Conservation (phyloP, 2,888 invertebrate genomes). For the Amphiduros pacificus region DNA sequence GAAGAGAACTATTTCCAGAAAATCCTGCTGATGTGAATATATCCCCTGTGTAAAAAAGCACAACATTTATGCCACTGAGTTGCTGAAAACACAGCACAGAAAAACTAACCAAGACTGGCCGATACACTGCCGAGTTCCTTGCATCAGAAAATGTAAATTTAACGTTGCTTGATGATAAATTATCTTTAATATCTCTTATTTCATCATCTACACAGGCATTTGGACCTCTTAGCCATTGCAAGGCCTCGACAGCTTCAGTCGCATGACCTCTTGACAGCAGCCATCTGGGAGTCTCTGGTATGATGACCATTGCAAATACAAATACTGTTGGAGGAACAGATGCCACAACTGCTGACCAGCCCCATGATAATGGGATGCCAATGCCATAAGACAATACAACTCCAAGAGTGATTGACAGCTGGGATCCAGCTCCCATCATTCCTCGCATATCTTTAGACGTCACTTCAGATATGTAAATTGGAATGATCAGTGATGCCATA, state of each 20-base stretch:
- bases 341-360: constrained; percentile 1
- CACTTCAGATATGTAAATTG: constrained; percentile 10
- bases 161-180: neutral
- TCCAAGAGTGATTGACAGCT: neutral
- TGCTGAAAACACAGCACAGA: constrained; percentile 11
- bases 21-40: constrained; percentile 6
- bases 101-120: constrained; percentile 7
- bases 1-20: constrained; percentile 4
- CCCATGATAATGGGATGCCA: constrained; percentile 7
- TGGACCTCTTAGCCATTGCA: neutral
- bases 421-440: constrained; percentile 63
- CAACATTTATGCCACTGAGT: constrained; percentile 6
- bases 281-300: constrained; percentile 14
- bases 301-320: constrained; percentile 1
- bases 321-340: neutral
- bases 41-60: constrained; percentile 11
- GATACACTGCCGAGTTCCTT: neutral
- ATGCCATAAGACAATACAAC: constrained; percentile 2
- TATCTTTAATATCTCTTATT: neutral
- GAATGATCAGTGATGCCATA: constrained; percentile 3
- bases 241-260: neutral
- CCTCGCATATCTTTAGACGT: constrained; percentile 61
- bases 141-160: neutral
- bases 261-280: neutral
- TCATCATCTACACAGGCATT: neutral